Evolutionary conservation across 2,113 vertebrate species (phyloP), one percentile per base, ranked within the genome.

Genomic region (Neogobius melanostomus): DNA sequence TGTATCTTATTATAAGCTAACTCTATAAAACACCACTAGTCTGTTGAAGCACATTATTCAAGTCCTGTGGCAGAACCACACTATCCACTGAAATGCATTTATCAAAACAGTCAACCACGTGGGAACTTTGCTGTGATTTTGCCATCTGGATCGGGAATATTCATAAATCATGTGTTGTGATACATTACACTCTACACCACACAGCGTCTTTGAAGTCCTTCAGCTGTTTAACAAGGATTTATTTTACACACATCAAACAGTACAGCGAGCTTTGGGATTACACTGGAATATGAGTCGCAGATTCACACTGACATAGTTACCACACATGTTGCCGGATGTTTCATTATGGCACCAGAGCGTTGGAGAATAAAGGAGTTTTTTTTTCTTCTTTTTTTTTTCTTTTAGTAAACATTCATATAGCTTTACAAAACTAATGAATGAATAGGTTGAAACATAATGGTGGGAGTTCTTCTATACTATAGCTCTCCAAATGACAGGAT

Each of bases 161-260:
- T 11, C 49, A 61, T 61, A 61, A 61, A 61, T 61, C 36, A 44
- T 61, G 9, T 57, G 59, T 61, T 45, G 59, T 61, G 59, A 61
- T 44, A 61, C 59, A 44, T 11, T 45, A 60, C 21, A 59, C 56
- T 59, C 28, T 15, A 60, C 28, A 5, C 57, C 11, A 28, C 17
- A 36, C 17, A 12, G 28, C 43, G 54, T 17, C 28, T 59, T 45
- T 61, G 59, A 61, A 44, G 59, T 45, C 12, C 8, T 61, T 61
- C 59, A 61, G 42, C 59, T 61, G 59, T 45, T 61, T 45, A 42
- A 61, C 15, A 61, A 61, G 42, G 59, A 61, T 16, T 45, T 61
- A 45, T 6, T 44, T 61, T 44, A 61, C 59, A 61, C 59, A 61
- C 59, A 61, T 61, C 59, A 61, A 60, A 61, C 43, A 8, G 12